Conservation (phyloP, 2,888 invertebrate species). For the Aleiodes alternator region DNA sequence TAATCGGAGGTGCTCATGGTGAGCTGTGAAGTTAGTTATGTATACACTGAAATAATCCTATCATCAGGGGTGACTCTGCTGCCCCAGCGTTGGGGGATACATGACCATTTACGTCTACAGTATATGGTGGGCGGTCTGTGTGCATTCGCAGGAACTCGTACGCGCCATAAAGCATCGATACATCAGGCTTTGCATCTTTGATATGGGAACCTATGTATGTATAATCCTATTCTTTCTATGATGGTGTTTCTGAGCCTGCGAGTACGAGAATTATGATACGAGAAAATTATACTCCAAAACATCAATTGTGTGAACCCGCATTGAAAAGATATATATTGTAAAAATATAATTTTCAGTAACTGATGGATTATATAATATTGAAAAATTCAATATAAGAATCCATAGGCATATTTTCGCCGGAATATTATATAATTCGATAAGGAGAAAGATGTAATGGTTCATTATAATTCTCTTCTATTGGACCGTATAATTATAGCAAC, state of each 20-base stretch:
- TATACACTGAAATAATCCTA: slow-evolving; percentile 67
- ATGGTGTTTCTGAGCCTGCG: slow-evolving; percentile 52
- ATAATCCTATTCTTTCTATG: slow-evolving; percentile 26
- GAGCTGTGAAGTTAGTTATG: too few relatives aligned
- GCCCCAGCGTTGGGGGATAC: slow-evolving; percentile 59
- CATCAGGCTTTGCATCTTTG: slow-evolving; percentile 75
- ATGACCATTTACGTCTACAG: slow-evolving; percentile 47
- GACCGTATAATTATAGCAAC: too few relatives aligned
- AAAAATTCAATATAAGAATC: too few relatives aligned
- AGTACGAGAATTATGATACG: slow-evolving; percentile 62
- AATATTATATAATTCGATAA: too few relatives aligned
- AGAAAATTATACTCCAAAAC: slow-evolving; percentile 7
- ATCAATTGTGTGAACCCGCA: background rate
- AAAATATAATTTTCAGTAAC: too few relatives aligned
- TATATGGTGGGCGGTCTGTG: slow-evolving; percentile 70
- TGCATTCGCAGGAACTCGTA: slow-evolving; percentile 59
- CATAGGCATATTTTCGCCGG: too few relatives aligned
- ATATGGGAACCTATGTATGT: slow-evolving; percentile 69
- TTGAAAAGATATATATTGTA: too few relatives aligned
- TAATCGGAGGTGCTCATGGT: too few relatives aligned
- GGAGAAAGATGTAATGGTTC: too few relatives aligned
- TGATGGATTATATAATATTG: too few relatives aligned
- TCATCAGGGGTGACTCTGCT: slow-evolving; percentile 72
- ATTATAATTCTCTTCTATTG: too few relatives aligned
- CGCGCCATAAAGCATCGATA: slow-evolving; percentile 73